Base-by-base conservation (phyloP, 2,113 vertebrate genomes). In the Tricholaema leucomelas region DNA sequence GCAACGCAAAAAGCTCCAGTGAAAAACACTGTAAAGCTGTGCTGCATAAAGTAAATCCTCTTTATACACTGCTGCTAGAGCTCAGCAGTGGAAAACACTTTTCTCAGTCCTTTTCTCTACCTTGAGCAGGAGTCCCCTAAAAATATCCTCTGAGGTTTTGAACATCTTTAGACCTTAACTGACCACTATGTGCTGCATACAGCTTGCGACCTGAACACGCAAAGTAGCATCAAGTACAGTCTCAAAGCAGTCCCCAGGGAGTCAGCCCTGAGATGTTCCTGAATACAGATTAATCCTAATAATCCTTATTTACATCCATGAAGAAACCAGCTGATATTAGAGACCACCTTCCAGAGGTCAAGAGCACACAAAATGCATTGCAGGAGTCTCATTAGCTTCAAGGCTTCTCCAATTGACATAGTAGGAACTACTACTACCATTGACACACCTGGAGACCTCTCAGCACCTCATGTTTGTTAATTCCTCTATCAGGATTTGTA, bases 11-110 rank as follows among this genome's bases (percentile, higher is more conserved):
- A 69, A 79, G 10, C 18, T 56, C 17, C 54, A 30, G 20, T 1
- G 10, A 35, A 56, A 33, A 82, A 5, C 38, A 5, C 0, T 0
- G 1, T 4, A 54, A 65, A 82, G 11, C 24, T 35, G 5, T 1
- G 1, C 2, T 11, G 7, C 15, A n/a, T 0, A 4, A 16, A n/a
- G 11, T 21, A 74, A 66, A 38, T 52, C 15, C 36, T 31, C 28
- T 71, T 78, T 19, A 21, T 3, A 1, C 4, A 4, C 60, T 55
- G 25, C n/a, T 60, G 9, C 55, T 36, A 16, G 35, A 63, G 74
- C 38, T 73, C 59, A 64, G 15, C 40, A 16, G 18, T 2, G 3
- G 33, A 15, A 81, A 90, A 60, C 0, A 24, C 12, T n/a, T 15
- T 12, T 30, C 24, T 35, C 12, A 30, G 35, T 33, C 20, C 15